Evolutionary conservation across 2,888 invertebrate species (phyloP), one percentile per base, ranked within the genome.

Genomic region (Odontothrips loti): DNA sequence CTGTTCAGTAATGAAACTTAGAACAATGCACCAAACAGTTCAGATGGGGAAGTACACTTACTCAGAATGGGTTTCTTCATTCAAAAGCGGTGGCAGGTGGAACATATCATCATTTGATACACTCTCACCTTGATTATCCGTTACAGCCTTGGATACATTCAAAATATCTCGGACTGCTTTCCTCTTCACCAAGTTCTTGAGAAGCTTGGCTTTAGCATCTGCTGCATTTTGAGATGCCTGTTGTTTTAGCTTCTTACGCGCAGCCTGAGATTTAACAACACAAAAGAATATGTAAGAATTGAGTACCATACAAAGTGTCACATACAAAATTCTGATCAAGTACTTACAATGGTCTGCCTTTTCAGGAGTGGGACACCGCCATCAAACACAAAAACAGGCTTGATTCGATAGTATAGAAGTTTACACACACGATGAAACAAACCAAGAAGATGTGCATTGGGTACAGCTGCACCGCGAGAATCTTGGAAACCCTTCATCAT

Each of bases 371-470:
- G 99, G 80, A 96, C 95, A 78, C 94, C 94, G 43, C 99, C 99
- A 90, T 99, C 99, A 89, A 99, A 99, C 12, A 99, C 96, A 90
- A 99, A 99, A 2, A 99, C 92, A 1, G 99, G 99, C 85, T 96
- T 96, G 83, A 99, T 96, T 86, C 94, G 93, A 87, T 96, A 99
- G 87, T 95, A 97, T 75, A 99, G 90, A 80, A 99, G 90, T 89
- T 99, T 99, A 88, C 98, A 98, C 80, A 99, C 91, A 48, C 99
- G 91, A 86, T 96, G 94, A 86, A 98, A 98, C 79, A 99, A 90
- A 48, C 96, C 96, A 83, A 98, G 90, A 4, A 99, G 90, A 88
- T 99, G 99, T 12, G 98, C 96, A 89, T 98, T 97, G 1, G 94
- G 93, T 63, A 95, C 87, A 8, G 95, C 91, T 80, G 92, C 93